A percentile compares a stretch with the other conserved stretches of the same genome.
Conservation (phyloP, 2,113 vertebrate genomes). For the Okapia johnstoni region DNA sequence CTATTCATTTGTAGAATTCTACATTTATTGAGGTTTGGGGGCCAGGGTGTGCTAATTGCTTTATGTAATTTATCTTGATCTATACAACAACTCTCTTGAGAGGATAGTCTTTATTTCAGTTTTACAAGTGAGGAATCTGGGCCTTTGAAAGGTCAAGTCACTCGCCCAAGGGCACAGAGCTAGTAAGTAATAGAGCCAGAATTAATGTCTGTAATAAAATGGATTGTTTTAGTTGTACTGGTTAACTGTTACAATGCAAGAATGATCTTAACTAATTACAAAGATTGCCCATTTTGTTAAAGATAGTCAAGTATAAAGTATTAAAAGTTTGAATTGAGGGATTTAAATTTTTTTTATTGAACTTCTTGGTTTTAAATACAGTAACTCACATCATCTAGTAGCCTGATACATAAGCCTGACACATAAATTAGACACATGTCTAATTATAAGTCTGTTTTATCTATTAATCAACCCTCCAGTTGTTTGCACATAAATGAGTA, state of each 20-base stretch:
- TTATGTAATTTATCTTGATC: conserved; percentile 16
- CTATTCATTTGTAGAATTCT: not conserved
- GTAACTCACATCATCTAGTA: not conserved
- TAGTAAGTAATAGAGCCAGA: not conserved
- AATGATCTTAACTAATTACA: not conserved
- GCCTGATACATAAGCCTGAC: not conserved
- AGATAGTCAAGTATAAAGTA: not conserved
- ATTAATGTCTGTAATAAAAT: not conserved
- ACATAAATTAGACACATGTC: not conserved
- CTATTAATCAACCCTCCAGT: not conserved
- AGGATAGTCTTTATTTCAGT: not conserved
- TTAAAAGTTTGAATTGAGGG: not conserved
- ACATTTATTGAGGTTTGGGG: conserved; percentile 41
- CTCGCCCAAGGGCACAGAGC: not conserved
- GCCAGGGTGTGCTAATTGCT: conserved; percentile 19
- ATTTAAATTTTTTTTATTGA: not conserved
- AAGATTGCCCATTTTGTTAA: not conserved
- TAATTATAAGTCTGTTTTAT: not conserved
- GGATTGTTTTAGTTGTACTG: not conserved
- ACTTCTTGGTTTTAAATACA: not conserved
- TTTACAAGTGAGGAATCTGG: conserved; percentile 23
- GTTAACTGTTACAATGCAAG: not conserved
- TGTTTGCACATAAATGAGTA: not conserved
- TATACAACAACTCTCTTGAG: conserved; percentile 4
- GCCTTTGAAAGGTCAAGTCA: not conserved